A percentile compares a stretch with the other conserved stretches of the same genome.
Conservation (phyloP, 2,888 invertebrate genomes). For the Myathropa florea region DNA sequence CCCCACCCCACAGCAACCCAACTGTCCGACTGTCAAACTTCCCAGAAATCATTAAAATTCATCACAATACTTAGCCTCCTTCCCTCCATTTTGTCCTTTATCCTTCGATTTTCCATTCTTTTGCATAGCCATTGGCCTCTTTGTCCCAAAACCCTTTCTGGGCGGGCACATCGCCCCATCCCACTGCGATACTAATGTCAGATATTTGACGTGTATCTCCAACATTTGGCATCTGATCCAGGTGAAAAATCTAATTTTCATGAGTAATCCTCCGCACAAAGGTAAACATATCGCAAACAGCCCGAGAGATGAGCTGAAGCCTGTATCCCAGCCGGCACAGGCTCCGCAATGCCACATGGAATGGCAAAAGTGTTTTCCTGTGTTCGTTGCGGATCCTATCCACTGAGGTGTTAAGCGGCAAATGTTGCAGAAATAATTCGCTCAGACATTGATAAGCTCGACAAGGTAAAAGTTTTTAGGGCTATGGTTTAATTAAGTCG, state of each 20-base stretch:
- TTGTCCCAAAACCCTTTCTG: not conserved
- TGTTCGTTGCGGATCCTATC: slow-evolving; percentile 20
- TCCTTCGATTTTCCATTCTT: slow-evolving; percentile 19
- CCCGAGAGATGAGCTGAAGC: not conserved
- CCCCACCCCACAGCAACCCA: not conserved
- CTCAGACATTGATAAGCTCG: slow-evolving; percentile 38
- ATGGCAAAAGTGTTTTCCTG: slow-evolving; percentile 38
- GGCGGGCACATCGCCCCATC: not conserved
- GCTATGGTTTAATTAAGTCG: slow-evolving; percentile 40
- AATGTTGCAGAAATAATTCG: slow-evolving; percentile 58
- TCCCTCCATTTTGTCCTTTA: slow-evolving; percentile 22
- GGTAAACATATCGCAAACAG: slow-evolving; percentile 26
- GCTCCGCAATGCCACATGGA: not conserved
- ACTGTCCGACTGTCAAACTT: not conserved
- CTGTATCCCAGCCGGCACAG: not conserved
- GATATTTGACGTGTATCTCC: slow-evolving; percentile 39
- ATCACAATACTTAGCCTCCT: slow-evolving; percentile 30
- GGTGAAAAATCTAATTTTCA: slow-evolving; percentile 57
- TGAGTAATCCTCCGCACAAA: slow-evolving; percentile 38
- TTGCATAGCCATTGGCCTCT: not conserved
- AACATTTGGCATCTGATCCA: slow-evolving; percentile 57
- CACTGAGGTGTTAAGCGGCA: slow-evolving; percentile 52
- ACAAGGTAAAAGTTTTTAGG: not conserved
- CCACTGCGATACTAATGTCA: slow-evolving; percentile 3
- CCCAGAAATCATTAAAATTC: slow-evolving; percentile 49